Conservation (phyloP, 2,888 invertebrate species). For the Harpalus rubripes region DNA sequence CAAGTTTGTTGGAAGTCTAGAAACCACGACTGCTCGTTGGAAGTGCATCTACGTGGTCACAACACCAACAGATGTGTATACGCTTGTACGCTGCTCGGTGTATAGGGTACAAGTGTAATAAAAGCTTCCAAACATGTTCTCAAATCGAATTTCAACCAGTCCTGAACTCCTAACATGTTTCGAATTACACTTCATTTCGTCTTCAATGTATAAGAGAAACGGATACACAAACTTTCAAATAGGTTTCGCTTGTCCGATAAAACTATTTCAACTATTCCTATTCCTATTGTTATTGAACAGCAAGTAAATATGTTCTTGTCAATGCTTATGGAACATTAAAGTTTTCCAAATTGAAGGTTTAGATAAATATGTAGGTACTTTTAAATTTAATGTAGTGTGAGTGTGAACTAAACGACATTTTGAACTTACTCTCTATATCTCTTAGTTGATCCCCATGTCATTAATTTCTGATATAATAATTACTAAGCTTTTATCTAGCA, state of each 20-base stretch:
- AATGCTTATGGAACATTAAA: too few species aligned
- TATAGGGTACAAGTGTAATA: conserved; percentile 9
- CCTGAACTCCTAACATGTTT: conserved; percentile 20
- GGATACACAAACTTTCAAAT: conserved; percentile 7
- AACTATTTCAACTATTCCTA: neutral
- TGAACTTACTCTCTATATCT: too few species aligned
- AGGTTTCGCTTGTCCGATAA: neutral
- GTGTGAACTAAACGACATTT: too few species aligned
- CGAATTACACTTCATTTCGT: conserved; percentile 19
- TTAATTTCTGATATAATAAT: too few species aligned
- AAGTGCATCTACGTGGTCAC: neutral
- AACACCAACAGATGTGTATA: neutral
- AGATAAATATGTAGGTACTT: too few species aligned
- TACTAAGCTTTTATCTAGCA: too few species aligned
- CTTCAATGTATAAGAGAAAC: neutral
- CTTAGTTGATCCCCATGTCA: too few species aligned
- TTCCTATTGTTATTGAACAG: neutral
- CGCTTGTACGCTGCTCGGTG: neutral
- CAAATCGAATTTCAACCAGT: conserved; percentile 28
- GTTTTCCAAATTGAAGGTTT: too few species aligned
- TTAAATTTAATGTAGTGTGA: too few species aligned
- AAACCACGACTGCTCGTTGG: conserved; percentile 1
- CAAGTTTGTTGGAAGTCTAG: neutral
- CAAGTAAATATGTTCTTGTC: neutral
- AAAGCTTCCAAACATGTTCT: conserved; percentile 1